Base-by-base conservation (phyloP, 2,888 invertebrate genomes). In the Hirtodrosophila confusa region DNA sequence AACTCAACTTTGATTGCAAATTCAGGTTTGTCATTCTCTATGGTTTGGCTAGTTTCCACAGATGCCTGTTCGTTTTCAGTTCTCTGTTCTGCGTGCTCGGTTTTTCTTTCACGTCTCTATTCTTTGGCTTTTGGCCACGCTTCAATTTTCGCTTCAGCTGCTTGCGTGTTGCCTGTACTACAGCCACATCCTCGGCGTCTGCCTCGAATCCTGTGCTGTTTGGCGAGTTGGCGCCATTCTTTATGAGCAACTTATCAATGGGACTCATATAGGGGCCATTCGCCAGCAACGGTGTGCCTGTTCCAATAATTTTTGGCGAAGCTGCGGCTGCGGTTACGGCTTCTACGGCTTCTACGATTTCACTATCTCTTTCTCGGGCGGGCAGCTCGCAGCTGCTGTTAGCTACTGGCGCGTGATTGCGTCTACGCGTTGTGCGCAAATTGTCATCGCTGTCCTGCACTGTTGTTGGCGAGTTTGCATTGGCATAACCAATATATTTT, bases 191-290 rank as follows among this genome's bases (percentile, higher is more conserved):
- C 24, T 85, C 87, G 7, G 69, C 76, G 37, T 85, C 87, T 3
- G 76, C 75, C 31, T 87, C 84, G 3, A 85, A 87, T 3, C 87
- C 86, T 0, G 86, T 87, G 27, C 74, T 84, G 37, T 73, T 80
- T 3, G 86, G 88, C n/a, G 88, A 86, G 9, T 58, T 77, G 2
- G 86, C 80, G 7, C 90, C 89, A 65, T 90, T 91, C 44, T 90
- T 91, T 0, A 87, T 80, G 1, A 91, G 69, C 33, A 91, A 64
- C 36, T 90, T 91, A 44, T 91, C 90, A 31, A 91, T 91, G 3
- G 91, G 90, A 70, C 91, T 91, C 40, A 89, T 41, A 23, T 75
- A 78, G 33, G 1, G 41, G 0, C 44, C 44, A 17, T 31, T 40
- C 1, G 58, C 40, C 5, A 51, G 11, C 9, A 54, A 23, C 7